A percentile compares a stretch with the other conserved stretches of the same genome.
Evolutionary conservation across 1,140 invertebrate genomes (phyloP).

Genomic region (Drosophila lacteicornis): DNA sequence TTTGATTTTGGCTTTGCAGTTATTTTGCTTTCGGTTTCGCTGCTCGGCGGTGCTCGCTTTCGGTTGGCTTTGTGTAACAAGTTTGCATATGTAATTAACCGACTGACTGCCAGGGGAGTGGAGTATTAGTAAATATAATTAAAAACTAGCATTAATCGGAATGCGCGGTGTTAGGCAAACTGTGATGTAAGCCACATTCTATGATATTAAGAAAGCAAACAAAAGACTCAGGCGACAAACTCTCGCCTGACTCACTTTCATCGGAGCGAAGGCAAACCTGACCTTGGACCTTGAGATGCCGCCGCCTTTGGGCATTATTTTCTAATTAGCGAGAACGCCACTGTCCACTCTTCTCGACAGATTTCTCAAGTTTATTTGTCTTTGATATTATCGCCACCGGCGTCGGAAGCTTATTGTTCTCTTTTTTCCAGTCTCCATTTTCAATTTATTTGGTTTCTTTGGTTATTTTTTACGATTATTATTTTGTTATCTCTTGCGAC

Average conservation of each 20-base stretch:
- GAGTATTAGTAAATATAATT: conserved; percentile 79
- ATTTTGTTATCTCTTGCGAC: conserved; percentile 37
- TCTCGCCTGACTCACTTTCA: conserved; percentile 55
- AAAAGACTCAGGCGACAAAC: conserved; percentile 42
- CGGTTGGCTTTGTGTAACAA: conserved; percentile 72
- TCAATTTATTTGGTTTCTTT: conserved; percentile 35
- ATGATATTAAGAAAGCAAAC: conserved; percentile 3
- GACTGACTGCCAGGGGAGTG: conserved; percentile 48
- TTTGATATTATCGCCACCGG: conserved; percentile 50
- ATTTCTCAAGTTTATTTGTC: conserved; percentile 53
- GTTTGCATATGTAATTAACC: conserved; percentile 81
- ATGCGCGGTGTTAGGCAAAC: conserved; percentile 47
- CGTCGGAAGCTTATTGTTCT: conserved; percentile 52
- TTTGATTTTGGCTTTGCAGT: conserved; percentile 48
- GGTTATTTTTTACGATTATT: conserved; percentile 25
- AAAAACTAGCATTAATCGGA: conserved; percentile 44
- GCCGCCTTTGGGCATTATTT: conserved; percentile 58
- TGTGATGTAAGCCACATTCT: conserved; percentile 57
- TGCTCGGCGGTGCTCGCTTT: conserved; percentile 35
- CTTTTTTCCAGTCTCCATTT: conserved; percentile 30
- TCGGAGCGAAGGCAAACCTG: conserved; percentile 17
- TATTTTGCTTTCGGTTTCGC: conserved; percentile 40
- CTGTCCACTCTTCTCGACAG: conserved; percentile 48
- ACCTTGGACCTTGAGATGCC: conserved; percentile 54
- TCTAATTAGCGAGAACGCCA: conserved; percentile 61